Conservation (phyloP, 1,140 invertebrate species). For the Centruroides vittatus region DNA sequence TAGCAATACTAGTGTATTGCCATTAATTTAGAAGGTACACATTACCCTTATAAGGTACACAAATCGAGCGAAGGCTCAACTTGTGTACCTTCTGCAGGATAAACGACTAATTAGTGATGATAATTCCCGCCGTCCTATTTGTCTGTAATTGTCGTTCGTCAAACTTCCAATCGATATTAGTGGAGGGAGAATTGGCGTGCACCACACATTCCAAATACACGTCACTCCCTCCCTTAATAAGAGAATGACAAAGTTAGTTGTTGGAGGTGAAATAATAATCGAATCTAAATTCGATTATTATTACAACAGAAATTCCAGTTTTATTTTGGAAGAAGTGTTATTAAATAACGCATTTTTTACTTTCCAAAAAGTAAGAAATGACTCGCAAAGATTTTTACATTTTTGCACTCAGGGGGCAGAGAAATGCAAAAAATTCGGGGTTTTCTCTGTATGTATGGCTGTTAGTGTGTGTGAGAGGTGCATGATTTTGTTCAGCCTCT, state of each 20-base stretch:
- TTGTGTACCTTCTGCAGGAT: constrained; percentile 3
- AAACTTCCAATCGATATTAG: constrained; percentile 16
- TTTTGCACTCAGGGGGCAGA: too few species aligned
- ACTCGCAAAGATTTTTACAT: too few species aligned
- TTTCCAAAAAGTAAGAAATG: too few species aligned
- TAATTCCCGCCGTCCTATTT: not conserved
- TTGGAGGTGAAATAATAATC: constrained; percentile 5
- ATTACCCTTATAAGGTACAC: too few species aligned
- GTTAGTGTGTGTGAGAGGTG: too few species aligned
- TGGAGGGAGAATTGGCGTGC: constrained; percentile 14
- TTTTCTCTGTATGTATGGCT: too few species aligned
- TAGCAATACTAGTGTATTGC: constrained; percentile 4
- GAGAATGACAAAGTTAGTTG: not conserved
- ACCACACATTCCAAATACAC: constrained; percentile 52
- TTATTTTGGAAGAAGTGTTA: constrained; percentile 22
- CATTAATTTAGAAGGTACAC: not conserved
- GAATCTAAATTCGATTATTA: not conserved
- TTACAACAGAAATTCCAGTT: too few species aligned
- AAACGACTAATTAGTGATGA: constrained; percentile 1
- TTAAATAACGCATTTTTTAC: constrained; percentile 45
- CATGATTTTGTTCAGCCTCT: too few species aligned
- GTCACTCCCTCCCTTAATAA: constrained; percentile 67
- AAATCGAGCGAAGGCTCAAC: not conserved
- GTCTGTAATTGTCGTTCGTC: constrained; percentile 1
- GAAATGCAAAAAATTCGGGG: too few species aligned